A percentile compares a stretch with the other conserved stretches of the same genome.
Evolutionary conservation across 2,113 vertebrate genomes (phyloP).

Genomic region (Scortum barcoo): DNA sequence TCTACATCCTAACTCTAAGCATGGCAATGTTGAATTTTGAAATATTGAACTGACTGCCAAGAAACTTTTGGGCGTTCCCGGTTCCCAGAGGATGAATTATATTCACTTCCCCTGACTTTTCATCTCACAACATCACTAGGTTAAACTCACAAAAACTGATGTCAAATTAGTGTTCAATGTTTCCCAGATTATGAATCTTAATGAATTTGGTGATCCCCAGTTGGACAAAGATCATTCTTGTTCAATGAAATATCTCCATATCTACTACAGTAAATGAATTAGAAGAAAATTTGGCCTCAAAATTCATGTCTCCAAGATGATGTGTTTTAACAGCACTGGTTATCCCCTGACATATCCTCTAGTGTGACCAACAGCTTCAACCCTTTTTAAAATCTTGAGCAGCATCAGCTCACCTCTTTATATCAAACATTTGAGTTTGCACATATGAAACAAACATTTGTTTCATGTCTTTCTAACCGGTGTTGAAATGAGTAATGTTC

Average conservation of each 20-base stretch:
- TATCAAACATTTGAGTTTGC: neutral
- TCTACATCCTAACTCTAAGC: neutral
- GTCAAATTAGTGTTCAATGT: too few species aligned
- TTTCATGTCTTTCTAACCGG: slow-evolving; percentile 7
- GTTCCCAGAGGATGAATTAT: neutral
- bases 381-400: neutral
- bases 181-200: neutral
- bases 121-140: neutral
- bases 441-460: slow-evolving; percentile 5
- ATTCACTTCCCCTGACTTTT: neutral
- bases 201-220: neutral
- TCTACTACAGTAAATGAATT: neutral
- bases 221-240: neutral
- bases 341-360: neutral
- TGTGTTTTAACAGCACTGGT: neutral
- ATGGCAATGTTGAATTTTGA: neutral
- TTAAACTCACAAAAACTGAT: too few species aligned
- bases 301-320: slow-evolving; percentile 2
- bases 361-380: neutral
- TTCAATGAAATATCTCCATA: neutral
- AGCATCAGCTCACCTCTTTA: neutral
- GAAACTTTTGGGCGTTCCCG: neutral
- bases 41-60: neutral
- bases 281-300: neutral
- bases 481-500: slow-evolving; percentile 9